phyloP scores from a whole-genome alignment of 2,888 invertebrate species.

The Amphimallon solstitiale region DNA sequence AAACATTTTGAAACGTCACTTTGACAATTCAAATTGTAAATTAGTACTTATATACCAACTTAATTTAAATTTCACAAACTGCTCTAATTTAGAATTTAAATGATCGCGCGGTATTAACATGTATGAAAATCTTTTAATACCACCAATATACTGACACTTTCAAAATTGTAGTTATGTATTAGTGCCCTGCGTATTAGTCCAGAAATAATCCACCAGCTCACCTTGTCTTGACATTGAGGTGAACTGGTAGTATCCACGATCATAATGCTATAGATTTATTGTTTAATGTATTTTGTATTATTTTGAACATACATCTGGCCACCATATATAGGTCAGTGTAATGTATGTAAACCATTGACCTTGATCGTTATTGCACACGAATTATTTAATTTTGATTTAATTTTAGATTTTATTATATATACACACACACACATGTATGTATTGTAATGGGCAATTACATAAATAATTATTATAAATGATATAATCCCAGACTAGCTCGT shows the following conservation, averaged over 20 bases:
- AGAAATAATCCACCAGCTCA: conserved; percentile 55
- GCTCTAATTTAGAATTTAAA: too few species aligned
- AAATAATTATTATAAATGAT: too few species aligned
- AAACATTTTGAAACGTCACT: too few species aligned
- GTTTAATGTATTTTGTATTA: conserved; percentile 57
- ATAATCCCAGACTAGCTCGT: too few species aligned
- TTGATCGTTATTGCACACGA: conserved; percentile 55
- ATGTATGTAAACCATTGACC: conserved; percentile 56
- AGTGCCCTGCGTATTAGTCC: conserved; percentile 6
- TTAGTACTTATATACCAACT: too few species aligned
- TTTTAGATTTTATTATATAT: background rate
- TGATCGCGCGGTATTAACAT: too few species aligned
- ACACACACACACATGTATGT: background rate
- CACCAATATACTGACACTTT: too few species aligned
- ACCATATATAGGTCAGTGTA: conserved; percentile 60
- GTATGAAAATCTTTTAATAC: too few species aligned
- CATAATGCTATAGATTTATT: conserved; percentile 56
- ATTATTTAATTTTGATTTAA: conserved; percentile 46
- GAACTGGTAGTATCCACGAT: conserved; percentile 56
- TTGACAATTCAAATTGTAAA: too few species aligned
- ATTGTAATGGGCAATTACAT: too few species aligned
- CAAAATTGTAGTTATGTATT: background rate
- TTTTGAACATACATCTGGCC: conserved; percentile 53
- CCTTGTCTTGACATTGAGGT: conserved; percentile 61
- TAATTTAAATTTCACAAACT: too few species aligned